phyloP scores from a whole-genome alignment of 2,113 vertebrate genomes.

The Bungarus multicinctus region DNA sequence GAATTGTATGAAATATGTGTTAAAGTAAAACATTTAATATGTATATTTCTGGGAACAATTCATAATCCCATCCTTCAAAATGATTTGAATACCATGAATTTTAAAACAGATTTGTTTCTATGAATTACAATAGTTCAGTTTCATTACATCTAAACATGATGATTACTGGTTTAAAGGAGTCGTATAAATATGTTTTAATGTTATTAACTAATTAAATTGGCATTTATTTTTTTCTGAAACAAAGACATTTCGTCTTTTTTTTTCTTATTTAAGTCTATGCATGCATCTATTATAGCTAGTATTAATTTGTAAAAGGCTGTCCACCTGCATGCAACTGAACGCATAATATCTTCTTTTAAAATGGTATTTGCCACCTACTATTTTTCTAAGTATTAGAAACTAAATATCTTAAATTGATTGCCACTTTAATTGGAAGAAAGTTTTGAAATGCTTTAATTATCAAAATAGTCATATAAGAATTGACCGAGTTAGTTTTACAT shows the following conservation, averaged over 20 bases:
- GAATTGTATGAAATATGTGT: background rate
- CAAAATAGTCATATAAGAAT: background rate
- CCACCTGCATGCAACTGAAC: background rate
- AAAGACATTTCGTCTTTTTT: no score
- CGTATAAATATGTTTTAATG: background rate
- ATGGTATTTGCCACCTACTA: background rate
- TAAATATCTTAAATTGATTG: background rate
- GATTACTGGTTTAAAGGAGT: background rate
- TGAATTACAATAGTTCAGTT: background rate
- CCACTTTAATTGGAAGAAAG: background rate
- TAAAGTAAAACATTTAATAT: background rate
- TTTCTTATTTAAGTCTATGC: background rate
- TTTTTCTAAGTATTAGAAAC: background rate
- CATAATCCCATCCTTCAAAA: background rate
- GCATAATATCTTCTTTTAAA: background rate
- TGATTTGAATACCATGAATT: background rate
- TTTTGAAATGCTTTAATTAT: background rate
- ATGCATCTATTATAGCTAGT: background rate
- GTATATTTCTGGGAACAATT: background rate
- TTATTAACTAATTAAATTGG: background rate
- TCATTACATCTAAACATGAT: background rate
- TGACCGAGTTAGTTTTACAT: background rate
- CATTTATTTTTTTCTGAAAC: background rate
- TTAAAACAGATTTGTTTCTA: background rate
- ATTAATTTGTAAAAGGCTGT: background rate